These are phyloP conservation scores for Thunnus maccoyii DNA, from an alignment of 2,113 vertebrate genomes.

Conservation along the genomic window DNA sequence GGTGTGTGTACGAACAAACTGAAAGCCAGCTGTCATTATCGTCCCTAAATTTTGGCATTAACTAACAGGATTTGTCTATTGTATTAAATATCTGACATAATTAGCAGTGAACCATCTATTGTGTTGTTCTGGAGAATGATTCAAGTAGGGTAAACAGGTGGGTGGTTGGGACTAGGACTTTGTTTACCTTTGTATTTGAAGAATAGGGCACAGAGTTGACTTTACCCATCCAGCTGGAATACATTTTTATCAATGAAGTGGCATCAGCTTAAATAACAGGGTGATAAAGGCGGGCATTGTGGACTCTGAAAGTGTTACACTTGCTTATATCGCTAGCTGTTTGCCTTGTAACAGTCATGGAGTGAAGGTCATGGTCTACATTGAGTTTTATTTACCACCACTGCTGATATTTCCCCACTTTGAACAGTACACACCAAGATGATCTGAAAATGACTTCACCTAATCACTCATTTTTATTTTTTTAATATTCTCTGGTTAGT, in stretches of 20 bases:
- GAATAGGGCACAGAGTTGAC: neutral
- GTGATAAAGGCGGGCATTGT: too few relatives aligned
- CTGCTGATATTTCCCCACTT: neutral
- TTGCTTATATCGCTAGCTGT: neutral
- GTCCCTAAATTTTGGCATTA: neutral
- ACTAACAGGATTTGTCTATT: neutral
- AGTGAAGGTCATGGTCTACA: neutral
- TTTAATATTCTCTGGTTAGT: too few relatives aligned
- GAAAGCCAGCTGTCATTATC: slow-evolving; percentile 12
- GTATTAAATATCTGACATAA: neutral
- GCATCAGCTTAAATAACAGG: neutral
- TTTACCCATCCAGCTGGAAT: slow-evolving; percentile 11
- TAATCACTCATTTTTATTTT: too few relatives aligned
- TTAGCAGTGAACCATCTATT: slow-evolving; percentile 5
- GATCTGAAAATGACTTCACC: too few relatives aligned
- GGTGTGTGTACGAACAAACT: neutral
- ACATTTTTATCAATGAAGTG: neutral
- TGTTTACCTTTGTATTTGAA: slow-evolving; percentile 23
- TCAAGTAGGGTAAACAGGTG: slow-evolving; percentile 19
- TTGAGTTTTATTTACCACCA: neutral
- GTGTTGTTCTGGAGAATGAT: neutral
- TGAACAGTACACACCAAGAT: too few relatives aligned
- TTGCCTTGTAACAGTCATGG: neutral
- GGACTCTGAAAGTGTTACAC: neutral
- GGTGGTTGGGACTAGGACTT: neutral